A percentile compares a stretch with the other conserved stretches of the same genome.
phyloP scores from a whole-genome alignment of 1,140 invertebrate species.

The Lineus longissimus region DNA sequence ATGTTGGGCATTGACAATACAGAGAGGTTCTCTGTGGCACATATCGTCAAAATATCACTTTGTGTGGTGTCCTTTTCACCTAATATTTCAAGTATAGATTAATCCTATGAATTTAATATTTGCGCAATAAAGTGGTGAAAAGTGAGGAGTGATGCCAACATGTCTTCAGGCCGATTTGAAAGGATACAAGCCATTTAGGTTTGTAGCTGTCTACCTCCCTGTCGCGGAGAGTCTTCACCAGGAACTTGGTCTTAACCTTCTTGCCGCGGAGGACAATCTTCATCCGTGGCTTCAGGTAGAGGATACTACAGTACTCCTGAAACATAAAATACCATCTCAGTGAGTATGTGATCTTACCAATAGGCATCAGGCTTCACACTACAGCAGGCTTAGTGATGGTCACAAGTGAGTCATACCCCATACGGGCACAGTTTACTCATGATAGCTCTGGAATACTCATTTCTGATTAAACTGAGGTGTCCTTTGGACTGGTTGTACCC shows the following conservation, averaged over 20 bases:
- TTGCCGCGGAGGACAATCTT: slow-evolving; percentile 42
- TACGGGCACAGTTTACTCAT: too few relatives aligned
- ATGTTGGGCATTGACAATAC: too few relatives aligned
- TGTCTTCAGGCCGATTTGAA: not conserved
- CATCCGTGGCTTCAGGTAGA: slow-evolving; percentile 46
- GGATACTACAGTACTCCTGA: slow-evolving; percentile 47
- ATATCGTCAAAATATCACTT: too few relatives aligned
- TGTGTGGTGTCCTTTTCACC: too few relatives aligned
- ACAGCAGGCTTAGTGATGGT: not conserved
- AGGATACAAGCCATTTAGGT: slow-evolving; percentile 45
- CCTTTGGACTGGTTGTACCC: too few relatives aligned
- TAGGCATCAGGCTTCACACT: not conserved
- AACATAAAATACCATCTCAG: not conserved
- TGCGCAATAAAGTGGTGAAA: not conserved
- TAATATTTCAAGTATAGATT: too few relatives aligned
- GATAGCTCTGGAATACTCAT: too few relatives aligned
- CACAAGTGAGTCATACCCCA: too few relatives aligned
- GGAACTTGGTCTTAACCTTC: slow-evolving; percentile 44
- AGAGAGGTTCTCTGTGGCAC: too few relatives aligned
- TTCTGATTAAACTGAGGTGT: too few relatives aligned
- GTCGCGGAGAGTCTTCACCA: slow-evolving; percentile 38
- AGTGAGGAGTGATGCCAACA: not conserved
- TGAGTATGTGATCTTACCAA: not conserved
- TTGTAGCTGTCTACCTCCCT: slow-evolving; percentile 45
- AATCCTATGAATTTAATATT: too few relatives aligned